Evolutionary conservation across 2,113 vertebrate genomes (phyloP).

Genomic region (Nanorana parkeri): DNA sequence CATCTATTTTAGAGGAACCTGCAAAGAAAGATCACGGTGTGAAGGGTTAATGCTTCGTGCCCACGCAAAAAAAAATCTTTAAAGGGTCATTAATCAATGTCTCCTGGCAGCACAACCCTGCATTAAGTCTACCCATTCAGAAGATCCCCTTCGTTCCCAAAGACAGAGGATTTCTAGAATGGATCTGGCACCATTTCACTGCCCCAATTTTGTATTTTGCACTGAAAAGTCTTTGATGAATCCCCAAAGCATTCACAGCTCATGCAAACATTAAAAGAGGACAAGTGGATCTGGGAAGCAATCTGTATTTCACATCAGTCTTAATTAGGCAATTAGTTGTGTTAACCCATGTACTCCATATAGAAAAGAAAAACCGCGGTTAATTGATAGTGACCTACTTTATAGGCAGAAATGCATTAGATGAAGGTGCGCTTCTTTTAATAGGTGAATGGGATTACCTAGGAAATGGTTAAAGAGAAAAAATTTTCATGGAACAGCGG

Average conservation of each 20-base stretch:
- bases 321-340: conserved; percentile 20
- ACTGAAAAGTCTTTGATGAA: conserved; percentile 22
- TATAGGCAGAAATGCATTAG: background rate
- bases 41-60: background rate
- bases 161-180: conserved; percentile 34
- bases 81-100: conserved; percentile 43
- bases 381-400: background rate
- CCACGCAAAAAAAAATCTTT: conserved; percentile 4
- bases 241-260: conserved; percentile 4
- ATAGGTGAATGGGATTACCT: background rate
- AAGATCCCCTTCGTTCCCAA: conserved; percentile 6
- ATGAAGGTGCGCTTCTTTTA: background rate
- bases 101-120: conserved; percentile 22
- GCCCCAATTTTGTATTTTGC: conserved; percentile 28
- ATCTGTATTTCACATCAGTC: conserved; percentile 10
- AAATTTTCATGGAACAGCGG: too few relatives aligned
- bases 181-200: conserved; percentile 31
- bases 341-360: background rate
- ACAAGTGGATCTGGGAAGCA: conserved; percentile 28
- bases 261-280: conserved; percentile 24
- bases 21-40: background rate
- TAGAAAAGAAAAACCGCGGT: background rate
- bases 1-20: background rate
- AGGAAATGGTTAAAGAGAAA: background rate
- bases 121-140: conserved; percentile 34